Evolutionary conservation across 2,888 invertebrate genomes (phyloP).

Genomic region (Drosophila crucigera): DNA sequence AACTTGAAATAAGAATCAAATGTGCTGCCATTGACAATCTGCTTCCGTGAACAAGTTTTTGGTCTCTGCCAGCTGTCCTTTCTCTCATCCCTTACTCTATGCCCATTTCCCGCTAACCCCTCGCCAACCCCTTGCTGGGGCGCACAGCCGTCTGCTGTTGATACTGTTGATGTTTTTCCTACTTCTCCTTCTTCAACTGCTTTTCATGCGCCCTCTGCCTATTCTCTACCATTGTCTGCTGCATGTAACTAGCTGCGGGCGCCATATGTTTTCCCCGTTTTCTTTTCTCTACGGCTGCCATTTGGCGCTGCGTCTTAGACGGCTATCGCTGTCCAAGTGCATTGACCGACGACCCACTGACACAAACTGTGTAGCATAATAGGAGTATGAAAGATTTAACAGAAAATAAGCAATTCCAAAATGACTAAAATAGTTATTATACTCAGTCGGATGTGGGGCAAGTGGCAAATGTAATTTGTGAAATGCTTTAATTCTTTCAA

Average conservation of each 20-base stretch:
- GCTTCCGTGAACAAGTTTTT: slow-evolving; percentile 69
- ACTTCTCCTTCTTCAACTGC: slow-evolving; percentile 35
- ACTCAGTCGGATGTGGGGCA: not conserved
- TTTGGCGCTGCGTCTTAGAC: slow-evolving; percentile 48
- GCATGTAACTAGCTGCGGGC: slow-evolving; percentile 68
- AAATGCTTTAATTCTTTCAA: not conserved
- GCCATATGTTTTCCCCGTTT: slow-evolving; percentile 57
- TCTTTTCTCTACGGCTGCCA: slow-evolving; percentile 45
- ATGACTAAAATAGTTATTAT: slow-evolving; percentile 11
- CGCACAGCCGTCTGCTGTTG: slow-evolving; percentile 24
- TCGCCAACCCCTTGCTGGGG: slow-evolving; percentile 1
- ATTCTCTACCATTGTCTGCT: slow-evolving; percentile 60
- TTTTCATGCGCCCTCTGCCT: slow-evolving; percentile 37
- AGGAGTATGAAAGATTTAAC: not conserved
- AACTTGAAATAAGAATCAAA: slow-evolving; percentile 65
- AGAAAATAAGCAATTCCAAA: slow-evolving; percentile 10
- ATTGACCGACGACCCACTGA: slow-evolving; percentile 71
- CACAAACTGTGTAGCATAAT: slow-evolving; percentile 24
- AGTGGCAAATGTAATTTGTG: not conserved
- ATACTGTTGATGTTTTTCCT: slow-evolving; percentile 38
- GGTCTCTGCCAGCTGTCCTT: slow-evolving; percentile 18
- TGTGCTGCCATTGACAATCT: slow-evolving; percentile 69
- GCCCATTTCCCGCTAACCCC: slow-evolving; percentile 2
- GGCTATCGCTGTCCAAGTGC: slow-evolving; percentile 45
- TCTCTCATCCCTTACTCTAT: slow-evolving; percentile 18